Conservation (phyloP, 2,888 invertebrate species). For the Xylophagus ater region DNA sequence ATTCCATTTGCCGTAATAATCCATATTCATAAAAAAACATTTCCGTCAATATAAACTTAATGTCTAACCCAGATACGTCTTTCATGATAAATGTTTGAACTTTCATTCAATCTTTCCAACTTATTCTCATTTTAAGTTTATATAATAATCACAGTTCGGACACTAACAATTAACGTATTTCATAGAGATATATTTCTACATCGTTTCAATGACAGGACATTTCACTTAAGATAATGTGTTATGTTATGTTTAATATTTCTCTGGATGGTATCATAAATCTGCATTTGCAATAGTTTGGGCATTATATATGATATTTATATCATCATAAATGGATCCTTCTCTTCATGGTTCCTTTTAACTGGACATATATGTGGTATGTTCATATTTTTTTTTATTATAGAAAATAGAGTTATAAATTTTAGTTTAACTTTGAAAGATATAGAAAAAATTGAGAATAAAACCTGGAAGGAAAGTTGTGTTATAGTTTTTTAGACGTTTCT, state of each 20-base stretch:
- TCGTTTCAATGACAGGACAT: constrained; percentile 11
- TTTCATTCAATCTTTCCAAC: too few species aligned
- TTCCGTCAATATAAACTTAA: neutral
- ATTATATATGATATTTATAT: neutral
- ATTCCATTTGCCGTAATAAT: neutral
- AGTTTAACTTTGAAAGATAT: too few species aligned
- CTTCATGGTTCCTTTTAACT: constrained; percentile 3
- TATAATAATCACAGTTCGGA: too few species aligned
- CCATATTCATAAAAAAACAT: neutral
- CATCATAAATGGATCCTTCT: constrained; percentile 4
- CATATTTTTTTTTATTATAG: too few species aligned
- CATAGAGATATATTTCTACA: constrained; percentile 4
- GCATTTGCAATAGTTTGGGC: constrained; percentile 9
- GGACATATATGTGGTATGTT: constrained; percentile 6
- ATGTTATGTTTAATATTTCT: constrained; percentile 8
- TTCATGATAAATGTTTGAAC: constrained; percentile 9
- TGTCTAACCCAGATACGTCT: neutral
- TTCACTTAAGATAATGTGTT: too few species aligned
- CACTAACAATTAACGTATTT: constrained; percentile 10
- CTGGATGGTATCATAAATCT: constrained; percentile 10
- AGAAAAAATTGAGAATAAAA: neutral
- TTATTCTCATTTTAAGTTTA: too few species aligned
- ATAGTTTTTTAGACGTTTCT: neutral
- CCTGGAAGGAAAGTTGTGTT: neutral
- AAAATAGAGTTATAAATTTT: too few species aligned